phyloP scores from a whole-genome alignment of 2,888 invertebrate species.

The Spisula solida region DNA sequence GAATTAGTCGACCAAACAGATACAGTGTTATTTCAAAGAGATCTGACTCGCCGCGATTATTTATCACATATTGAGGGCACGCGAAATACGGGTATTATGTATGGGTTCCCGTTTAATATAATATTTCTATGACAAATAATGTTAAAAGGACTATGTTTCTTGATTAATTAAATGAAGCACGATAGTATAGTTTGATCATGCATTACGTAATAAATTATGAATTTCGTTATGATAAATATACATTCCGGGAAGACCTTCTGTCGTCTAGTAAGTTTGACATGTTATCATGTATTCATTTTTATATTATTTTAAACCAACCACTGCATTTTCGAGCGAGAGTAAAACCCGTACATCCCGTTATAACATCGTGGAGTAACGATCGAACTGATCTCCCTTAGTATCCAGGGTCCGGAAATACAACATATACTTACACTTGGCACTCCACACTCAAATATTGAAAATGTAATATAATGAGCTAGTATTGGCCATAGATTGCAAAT shows the following conservation, averaged over 20 bases:
- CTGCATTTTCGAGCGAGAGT: too few species aligned
- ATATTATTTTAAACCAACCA: too few species aligned
- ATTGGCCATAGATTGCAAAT: too few species aligned
- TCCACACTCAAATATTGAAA: too few species aligned
- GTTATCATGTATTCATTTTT: not conserved
- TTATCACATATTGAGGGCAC: not conserved
- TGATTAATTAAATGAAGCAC: slow-evolving; percentile 5
- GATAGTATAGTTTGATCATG: not conserved
- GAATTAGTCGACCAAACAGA: slow-evolving; percentile 42
- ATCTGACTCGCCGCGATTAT: slow-evolving; percentile 1
- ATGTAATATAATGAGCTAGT: too few species aligned
- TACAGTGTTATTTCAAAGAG: slow-evolving; percentile 52
- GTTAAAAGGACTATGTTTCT: not conserved
- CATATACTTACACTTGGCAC: too few species aligned
- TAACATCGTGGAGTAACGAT: too few species aligned
- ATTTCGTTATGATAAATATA: not conserved
- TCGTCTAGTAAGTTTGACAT: not conserved
- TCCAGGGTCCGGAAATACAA: too few species aligned
- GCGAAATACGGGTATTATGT: slow-evolving; percentile 22
- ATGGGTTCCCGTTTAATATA: slow-evolving; percentile 20
- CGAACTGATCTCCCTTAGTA: too few species aligned
- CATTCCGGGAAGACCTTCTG: not conserved
- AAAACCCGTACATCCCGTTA: too few species aligned
- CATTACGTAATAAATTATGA: not conserved
- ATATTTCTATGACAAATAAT: slow-evolving; percentile 21